These are phyloP conservation scores for Craterocephalus amniculus DNA, from an alignment of 2,797 vertebrate genomes.

Conservation along the genomic window DNA sequence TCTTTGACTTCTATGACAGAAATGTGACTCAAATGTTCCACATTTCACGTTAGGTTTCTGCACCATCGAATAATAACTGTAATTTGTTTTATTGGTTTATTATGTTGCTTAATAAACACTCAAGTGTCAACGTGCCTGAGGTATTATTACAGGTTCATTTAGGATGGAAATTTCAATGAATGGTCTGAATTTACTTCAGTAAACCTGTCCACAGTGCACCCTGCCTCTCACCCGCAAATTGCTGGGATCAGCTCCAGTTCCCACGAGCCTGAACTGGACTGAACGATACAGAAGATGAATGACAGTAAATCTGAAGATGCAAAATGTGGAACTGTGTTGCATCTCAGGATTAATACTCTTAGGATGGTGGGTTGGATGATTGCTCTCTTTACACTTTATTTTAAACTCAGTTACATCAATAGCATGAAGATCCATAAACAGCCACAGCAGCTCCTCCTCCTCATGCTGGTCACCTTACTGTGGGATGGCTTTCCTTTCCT, in stretches of 20 bases:
- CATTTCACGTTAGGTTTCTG: not conserved
- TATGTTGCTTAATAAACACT: slow-evolving; percentile 73
- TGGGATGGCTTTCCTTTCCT: no score
- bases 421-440: not conserved
- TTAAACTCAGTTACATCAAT: no score
- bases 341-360: no score
- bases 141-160: not conserved
- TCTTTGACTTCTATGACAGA: not conserved
- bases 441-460: not conserved
- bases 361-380: no score
- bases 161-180: not conserved
- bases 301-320: not conserved
- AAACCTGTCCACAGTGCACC: not conserved
- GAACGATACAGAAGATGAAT: not conserved
- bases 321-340: not conserved
- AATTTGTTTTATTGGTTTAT: slow-evolving; percentile 39
- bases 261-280: no score
- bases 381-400: no score
- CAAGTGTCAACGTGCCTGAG: slow-evolving; percentile 1
- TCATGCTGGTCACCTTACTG: no score
- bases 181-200: not conserved
- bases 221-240: no score
- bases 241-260: no score
- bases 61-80: not conserved
- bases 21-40: not conserved